phyloP scores from a whole-genome alignment of 2,888 invertebrate species.

The Shargacucullia verbasci region DNA sequence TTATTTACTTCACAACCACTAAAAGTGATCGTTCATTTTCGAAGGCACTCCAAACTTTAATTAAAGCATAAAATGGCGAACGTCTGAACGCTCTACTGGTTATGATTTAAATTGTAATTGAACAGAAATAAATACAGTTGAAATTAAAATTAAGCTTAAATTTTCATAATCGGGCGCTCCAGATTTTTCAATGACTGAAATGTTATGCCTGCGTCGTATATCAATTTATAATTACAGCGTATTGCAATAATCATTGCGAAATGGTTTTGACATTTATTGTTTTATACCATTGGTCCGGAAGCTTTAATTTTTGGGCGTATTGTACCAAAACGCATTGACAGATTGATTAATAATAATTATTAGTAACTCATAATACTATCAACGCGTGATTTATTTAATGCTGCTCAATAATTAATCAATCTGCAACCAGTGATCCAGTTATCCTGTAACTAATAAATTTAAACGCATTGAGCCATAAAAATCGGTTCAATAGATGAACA shows the following conservation, averaged over 20 bases:
- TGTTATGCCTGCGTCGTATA: slow-evolving; percentile 9
- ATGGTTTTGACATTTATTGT: slow-evolving; percentile 42
- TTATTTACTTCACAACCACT: slow-evolving; percentile 10
- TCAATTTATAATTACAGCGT: slow-evolving; percentile 41
- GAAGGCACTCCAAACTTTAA: slow-evolving; percentile 8
- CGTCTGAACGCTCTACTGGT: slow-evolving; percentile 12
- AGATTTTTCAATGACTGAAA: slow-evolving; percentile 4
- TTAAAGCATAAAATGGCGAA: slow-evolving; percentile 19
- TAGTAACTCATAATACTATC: too few relatives aligned
- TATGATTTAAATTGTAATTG: slow-evolving; percentile 23
- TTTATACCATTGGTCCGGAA: slow-evolving; percentile 18
- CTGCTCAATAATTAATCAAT: too few relatives aligned
- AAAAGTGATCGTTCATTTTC: not conserved
- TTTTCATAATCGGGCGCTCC: not conserved
- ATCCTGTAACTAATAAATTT: too few relatives aligned
- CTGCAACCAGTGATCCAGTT: too few relatives aligned
- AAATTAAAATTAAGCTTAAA: slow-evolving; percentile 15
- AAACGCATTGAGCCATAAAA: too few relatives aligned
- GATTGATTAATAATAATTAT: too few relatives aligned
- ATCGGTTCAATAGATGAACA: too few relatives aligned
- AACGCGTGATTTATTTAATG: too few relatives aligned
- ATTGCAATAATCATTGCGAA: slow-evolving; percentile 33
- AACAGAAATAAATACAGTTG: slow-evolving; percentile 7
- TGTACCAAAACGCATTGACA: slow-evolving; percentile 6
- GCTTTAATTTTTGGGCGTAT: slow-evolving; percentile 30